Percentiles rank a stretch among this genome's conserved stretches.
Evolutionary conservation across 2,888 invertebrate genomes (phyloP).

Genomic region (Dryadula phaetusa): DNA sequence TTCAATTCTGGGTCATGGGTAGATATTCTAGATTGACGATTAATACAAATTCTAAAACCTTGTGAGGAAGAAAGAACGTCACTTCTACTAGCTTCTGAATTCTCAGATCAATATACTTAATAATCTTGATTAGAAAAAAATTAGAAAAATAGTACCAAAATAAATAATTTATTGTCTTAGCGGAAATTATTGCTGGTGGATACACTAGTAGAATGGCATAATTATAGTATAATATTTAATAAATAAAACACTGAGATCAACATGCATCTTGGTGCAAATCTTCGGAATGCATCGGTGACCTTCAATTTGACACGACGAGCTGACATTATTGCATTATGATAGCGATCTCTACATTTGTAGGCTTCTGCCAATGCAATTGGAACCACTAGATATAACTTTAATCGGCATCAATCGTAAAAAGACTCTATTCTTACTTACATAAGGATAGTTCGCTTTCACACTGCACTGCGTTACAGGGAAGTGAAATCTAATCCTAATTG

Average conservation of each 20-base stretch:
- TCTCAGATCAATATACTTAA: too few species aligned
- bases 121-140: too few species aligned
- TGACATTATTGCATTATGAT: constrained; percentile 56
- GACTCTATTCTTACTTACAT: constrained; percentile 50
- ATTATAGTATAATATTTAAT: constrained; percentile 30
- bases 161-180: constrained; percentile 9
- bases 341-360: constrained; percentile 61
- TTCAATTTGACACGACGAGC: constrained; percentile 53
- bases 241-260: constrained; percentile 39
- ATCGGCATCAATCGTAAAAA: constrained; percentile 45
- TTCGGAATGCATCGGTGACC: constrained; percentile 54
- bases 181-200: constrained; percentile 7
- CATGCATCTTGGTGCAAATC: constrained; percentile 48
- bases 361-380: constrained; percentile 70
- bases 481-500: constrained; percentile 60
- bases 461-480: constrained; percentile 57
- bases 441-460: constrained; percentile 47
- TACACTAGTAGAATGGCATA: constrained; percentile 28
- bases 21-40: too few species aligned
- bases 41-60: too few species aligned
- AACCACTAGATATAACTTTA: constrained; percentile 56
- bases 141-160: too few species aligned
- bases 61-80: too few species aligned
- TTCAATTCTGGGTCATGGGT: too few species aligned
- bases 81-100: too few species aligned